These are phyloP conservation scores for Cariama cristata DNA, from an alignment of 2,113 vertebrate species.

Conservation along the genomic window DNA sequence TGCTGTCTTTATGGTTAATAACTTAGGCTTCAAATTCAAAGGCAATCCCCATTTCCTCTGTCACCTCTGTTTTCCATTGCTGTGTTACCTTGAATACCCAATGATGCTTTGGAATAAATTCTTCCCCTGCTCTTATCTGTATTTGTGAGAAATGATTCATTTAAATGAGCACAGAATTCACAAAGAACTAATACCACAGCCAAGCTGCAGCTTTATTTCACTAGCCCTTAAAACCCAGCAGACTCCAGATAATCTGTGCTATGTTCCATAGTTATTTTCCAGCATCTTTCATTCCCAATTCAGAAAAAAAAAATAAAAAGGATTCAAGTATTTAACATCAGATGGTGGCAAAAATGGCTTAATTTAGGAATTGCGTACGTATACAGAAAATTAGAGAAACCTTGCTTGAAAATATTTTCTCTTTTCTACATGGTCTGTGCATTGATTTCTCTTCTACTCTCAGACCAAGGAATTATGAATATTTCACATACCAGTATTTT, in stretches of 20 bases:
- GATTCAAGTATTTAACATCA: too few species aligned
- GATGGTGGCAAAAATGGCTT: neutral
- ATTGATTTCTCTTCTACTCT: neutral
- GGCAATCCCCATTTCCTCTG: neutral
- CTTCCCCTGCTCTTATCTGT: neutral
- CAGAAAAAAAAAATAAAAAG: neutral
- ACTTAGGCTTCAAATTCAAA: accelerated
- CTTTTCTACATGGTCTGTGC: neutral
- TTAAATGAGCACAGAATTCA: too few species aligned
- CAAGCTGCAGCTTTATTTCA: neutral
- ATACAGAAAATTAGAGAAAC: neutral
- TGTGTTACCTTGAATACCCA: neutral
- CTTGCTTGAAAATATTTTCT: neutral
- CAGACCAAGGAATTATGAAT: too few species aligned
- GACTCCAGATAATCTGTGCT: accelerated
- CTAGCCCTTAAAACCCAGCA: neutral
- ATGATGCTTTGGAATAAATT: neutral
- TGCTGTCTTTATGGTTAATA: neutral
- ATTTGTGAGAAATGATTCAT: neutral
- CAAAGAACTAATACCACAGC: too few species aligned
- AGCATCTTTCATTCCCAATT: neutral
- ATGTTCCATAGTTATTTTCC: accelerated
- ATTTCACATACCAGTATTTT: neutral
- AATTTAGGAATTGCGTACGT: neutral
- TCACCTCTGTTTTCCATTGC: neutral